A percentile compares a stretch with the other conserved stretches of the same genome.
phyloP scores from a whole-genome alignment of 1,140 invertebrate genomes.

The Drosophila auraria region DNA sequence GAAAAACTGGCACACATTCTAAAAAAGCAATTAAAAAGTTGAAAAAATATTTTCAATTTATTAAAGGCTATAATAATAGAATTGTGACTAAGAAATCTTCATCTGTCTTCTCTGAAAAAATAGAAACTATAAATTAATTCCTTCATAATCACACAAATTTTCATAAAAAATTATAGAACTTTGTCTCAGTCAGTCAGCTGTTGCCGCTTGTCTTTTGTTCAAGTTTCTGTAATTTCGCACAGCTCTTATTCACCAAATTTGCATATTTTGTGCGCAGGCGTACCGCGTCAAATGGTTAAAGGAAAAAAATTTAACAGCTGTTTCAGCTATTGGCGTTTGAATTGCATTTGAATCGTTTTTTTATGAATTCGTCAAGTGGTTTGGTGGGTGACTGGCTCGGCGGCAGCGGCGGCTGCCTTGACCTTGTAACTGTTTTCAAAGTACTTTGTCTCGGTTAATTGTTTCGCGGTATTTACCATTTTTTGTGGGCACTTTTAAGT shows the following conservation, averaged over 20 bases:
- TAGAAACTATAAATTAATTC: constrained; percentile 3
- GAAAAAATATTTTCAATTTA: background rate
- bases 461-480: constrained; percentile 44
- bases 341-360: constrained; percentile 35
- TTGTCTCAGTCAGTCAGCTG: constrained; percentile 37
- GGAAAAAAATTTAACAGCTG: constrained; percentile 47
- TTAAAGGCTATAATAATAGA: too few relatives aligned
- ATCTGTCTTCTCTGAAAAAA: background rate
- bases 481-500: constrained; percentile 42
- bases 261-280: constrained; percentile 52
- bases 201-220: constrained; percentile 33
- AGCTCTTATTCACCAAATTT: constrained; percentile 38
- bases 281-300: constrained; percentile 17
- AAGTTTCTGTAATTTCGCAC: constrained; percentile 39
- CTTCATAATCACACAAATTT: constrained; percentile 24
- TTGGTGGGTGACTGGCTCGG: constrained; percentile 42
- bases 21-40: background rate
- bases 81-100: background rate
- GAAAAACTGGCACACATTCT: too few relatives aligned
- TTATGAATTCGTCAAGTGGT: constrained; percentile 34
- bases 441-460: constrained; percentile 58
- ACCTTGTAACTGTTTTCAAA: constrained; percentile 77
- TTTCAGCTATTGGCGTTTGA: constrained; percentile 38
- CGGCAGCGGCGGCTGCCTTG: constrained; percentile 46
- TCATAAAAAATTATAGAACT: constrained; percentile 25